Evolutionary conservation across 1,140 invertebrate genomes (phyloP), one percentile per base, ranked within the genome.

Genomic region (Drosophila quadrilineata): DNA sequence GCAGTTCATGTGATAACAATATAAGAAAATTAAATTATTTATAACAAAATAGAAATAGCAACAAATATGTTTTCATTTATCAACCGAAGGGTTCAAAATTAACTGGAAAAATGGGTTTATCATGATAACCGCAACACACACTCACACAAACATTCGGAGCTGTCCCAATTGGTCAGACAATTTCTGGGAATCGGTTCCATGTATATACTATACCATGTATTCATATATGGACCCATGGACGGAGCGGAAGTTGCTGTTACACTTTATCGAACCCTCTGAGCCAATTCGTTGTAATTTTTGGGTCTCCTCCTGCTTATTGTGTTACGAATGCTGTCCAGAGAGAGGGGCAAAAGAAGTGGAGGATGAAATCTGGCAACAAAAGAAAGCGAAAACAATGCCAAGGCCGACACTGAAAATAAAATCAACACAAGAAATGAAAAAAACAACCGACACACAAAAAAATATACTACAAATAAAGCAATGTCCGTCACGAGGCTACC

Each of bases 311-410:
- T 54, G n/a, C 40, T 40, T 43, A 50, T 48, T 45, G 12, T 28
- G 31, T 54, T 45, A 62, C 29, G 45, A 46, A 45, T 28, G 50
- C 38, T 28, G 54, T 31, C 43, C 33, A 49, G 16, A 19, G n/a
- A n/a, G n/a, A n/a, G n/a, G n/a, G 57, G 16, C 22, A 36, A 22
- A 54, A 41, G 21, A 40, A 21, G 35, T n/a, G n/a, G n/a, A 31
- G 43, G 17, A 28, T 28, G 17, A 29, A 59, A 60, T 65, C 38
- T 49, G 8, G 21, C 33, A 60, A 80, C 77, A 71, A 85, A 69
- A 63, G 75, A 85, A 86, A 85, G 71, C 74, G 74, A 84, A 84
- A 84, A 85, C 73, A 84, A 84, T 77, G 76, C 76, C 72, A 82
- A 82, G 76, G 77, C 73, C 76, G 56, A n/a, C n/a, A n/a, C n/a